Evolutionary conservation across 2,888 invertebrate genomes (phyloP).

Genomic region (Drosophila cracens): DNA sequence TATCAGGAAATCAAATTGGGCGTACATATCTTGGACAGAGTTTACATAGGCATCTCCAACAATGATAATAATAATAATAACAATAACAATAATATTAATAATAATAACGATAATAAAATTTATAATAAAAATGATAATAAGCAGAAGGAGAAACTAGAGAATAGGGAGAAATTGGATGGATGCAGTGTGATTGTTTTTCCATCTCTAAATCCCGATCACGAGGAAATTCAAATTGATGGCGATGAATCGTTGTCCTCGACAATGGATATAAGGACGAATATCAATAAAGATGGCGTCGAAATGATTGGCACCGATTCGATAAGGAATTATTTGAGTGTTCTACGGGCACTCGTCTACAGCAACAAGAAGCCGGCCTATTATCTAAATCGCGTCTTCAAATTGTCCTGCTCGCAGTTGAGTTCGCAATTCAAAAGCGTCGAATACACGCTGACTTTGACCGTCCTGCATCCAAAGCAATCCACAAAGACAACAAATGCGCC

Average conservation of each 20-base stretch:
- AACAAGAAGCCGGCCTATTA: slow-evolving; percentile 98
- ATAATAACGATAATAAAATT: slow-evolving; percentile 22
- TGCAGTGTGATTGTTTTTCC: slow-evolving; percentile 98
- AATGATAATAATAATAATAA: not conserved
- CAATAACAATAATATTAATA: slow-evolving; percentile 34
- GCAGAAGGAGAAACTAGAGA: slow-evolving; percentile 26
- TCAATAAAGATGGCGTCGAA: slow-evolving; percentile 94
- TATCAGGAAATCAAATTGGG: slow-evolving; percentile 87
- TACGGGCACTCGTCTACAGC: slow-evolving; percentile 91
- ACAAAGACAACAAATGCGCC: slow-evolving; percentile 84
- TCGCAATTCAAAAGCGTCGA: slow-evolving; percentile 98
- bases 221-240: slow-evolving; percentile 87
- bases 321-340: slow-evolving; percentile 83
- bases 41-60: slow-evolving; percentile 89
- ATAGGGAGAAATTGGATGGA: slow-evolving; percentile 88
- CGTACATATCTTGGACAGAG: slow-evolving; percentile 94
- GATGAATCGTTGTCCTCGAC: slow-evolving; percentile 83
- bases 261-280: slow-evolving; percentile 87
- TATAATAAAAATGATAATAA: slow-evolving; percentile 34
- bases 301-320: slow-evolving; percentile 84
- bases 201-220: slow-evolving; percentile 97
- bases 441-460: slow-evolving; percentile 96
- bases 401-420: slow-evolving; percentile 97
- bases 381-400: slow-evolving; percentile 96
- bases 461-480: slow-evolving; percentile 92